Conservation (phyloP, 2,888 invertebrate genomes). For the Thymelicus lineola region DNA sequence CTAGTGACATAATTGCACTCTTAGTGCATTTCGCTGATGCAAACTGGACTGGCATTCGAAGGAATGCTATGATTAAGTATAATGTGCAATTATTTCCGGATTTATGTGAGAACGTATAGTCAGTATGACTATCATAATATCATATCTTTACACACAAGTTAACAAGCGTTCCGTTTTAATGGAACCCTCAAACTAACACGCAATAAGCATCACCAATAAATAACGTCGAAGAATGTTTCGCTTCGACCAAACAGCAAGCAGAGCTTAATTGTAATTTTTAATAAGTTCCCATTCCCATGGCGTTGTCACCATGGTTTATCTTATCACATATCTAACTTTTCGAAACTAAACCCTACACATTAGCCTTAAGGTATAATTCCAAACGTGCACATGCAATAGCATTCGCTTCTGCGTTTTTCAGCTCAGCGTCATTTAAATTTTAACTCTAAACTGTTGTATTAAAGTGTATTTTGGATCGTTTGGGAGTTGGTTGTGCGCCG, state of each 20-base stretch:
- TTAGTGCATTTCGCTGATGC: too few species aligned
- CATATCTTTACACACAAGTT: too few species aligned
- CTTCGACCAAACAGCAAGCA: conserved; percentile 8
- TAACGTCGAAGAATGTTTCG: conserved; percentile 8
- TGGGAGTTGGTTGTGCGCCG: not conserved
- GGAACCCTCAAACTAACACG: not conserved
- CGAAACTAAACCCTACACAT: conserved; percentile 3
- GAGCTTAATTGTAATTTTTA: conserved; percentile 25
- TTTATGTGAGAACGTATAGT: too few species aligned
- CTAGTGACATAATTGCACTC: too few species aligned
- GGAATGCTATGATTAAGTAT: too few species aligned
- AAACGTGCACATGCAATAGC: not conserved
- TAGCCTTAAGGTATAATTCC: not conserved
- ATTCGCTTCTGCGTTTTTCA: too few species aligned
- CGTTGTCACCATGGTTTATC: conserved; percentile 21
- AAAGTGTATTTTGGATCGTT: not conserved
- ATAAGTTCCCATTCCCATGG: conserved; percentile 36
- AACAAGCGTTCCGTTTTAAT: too few species aligned
- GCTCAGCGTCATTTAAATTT: not conserved
- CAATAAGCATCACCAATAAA: not conserved
- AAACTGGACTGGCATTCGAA: too few species aligned
- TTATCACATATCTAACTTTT: conserved; percentile 38
- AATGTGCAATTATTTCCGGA: too few species aligned
- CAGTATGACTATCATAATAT: too few species aligned
- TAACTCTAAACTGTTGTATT: not conserved